phyloP scores from a whole-genome alignment of 2,113 vertebrate genomes.

The Calypte anna region DNA sequence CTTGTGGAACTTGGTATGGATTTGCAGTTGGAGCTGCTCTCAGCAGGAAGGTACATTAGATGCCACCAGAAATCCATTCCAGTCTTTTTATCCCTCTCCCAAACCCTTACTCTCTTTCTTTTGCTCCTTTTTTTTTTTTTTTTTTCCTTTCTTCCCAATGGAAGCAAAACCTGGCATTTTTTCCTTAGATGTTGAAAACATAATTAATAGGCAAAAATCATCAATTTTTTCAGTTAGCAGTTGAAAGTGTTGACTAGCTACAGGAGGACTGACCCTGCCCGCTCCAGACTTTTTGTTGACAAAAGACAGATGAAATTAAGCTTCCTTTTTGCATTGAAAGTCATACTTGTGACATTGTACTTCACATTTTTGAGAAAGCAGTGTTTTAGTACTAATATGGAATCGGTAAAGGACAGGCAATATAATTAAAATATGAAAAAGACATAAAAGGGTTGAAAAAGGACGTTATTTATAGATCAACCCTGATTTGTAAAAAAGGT shows the following conservation, averaged over 20 bases:
- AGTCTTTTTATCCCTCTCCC: background rate
- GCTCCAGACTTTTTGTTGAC: background rate
- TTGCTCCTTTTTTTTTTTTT: background rate
- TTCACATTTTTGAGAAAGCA: background rate
- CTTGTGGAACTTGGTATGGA: background rate
- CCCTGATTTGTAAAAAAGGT: background rate
- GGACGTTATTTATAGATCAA: background rate
- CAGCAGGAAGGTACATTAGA: background rate
- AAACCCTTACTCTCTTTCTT: background rate
- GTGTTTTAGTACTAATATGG: background rate
- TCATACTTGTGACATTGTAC: background rate
- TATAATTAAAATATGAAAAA: constrained; percentile 26
- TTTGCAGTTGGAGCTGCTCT: background rate
- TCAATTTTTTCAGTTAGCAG: background rate
- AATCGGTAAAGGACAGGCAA: background rate
- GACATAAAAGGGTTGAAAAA: background rate
- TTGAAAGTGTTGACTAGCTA: background rate
- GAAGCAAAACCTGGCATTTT: background rate
- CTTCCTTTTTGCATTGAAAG: background rate
- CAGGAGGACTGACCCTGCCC: accelerated
- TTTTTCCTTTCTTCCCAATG: background rate
- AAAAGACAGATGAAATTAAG: background rate
- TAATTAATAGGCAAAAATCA: background rate
- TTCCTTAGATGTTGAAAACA: background rate
- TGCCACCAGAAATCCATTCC: background rate